A percentile compares a stretch with the other conserved stretches of the same genome.
Evolutionary conservation across 2,888 invertebrate genomes (phyloP).

Genomic region (Cantharis flavilabris): DNA sequence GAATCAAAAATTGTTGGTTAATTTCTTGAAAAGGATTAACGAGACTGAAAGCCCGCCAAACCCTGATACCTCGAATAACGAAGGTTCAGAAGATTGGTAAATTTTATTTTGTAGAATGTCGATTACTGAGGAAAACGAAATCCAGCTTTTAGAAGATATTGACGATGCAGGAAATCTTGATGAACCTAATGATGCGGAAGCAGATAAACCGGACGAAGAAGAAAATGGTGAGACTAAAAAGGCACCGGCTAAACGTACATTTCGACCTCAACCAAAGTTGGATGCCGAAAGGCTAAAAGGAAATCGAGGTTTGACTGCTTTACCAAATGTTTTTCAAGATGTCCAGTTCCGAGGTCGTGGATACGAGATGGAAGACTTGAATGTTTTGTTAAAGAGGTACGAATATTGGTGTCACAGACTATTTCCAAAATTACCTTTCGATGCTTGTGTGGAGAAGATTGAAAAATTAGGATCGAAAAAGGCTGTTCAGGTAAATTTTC

Average conservation of each 20-base stretch:
- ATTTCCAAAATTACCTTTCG: slow-evolving; percentile 87
- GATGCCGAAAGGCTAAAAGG: slow-evolving; percentile 75
- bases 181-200: slow-evolving; percentile 23
- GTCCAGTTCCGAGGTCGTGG: slow-evolving; percentile 84
- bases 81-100: slow-evolving; percentile 4
- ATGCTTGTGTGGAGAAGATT: slow-evolving; percentile 77
- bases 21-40: slow-evolving; percentile 66
- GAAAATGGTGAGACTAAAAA: slow-evolving; percentile 55
- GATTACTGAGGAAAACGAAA: slow-evolving; percentile 1
- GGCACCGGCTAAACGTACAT: slow-evolving; percentile 55
- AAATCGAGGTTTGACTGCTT: slow-evolving; percentile 77
- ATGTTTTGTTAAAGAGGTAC: slow-evolving; percentile 76
- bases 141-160: not conserved
- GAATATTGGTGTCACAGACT: slow-evolving; percentile 95
- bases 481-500: slow-evolving; percentile 64
- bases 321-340: slow-evolving; percentile 79
- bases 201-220: slow-evolving; percentile 42
- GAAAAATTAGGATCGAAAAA: slow-evolving; percentile 85
- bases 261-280: slow-evolving; percentile 70
- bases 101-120: slow-evolving; percentile 31
- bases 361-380: slow-evolving; percentile 81
- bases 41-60: slow-evolving; percentile 16
- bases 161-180: not conserved
- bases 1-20: slow-evolving; percentile 68
- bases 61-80: not conserved